Base-by-base conservation (phyloP, 1,140 invertebrate species). In the Mesaphorura yosii region DNA sequence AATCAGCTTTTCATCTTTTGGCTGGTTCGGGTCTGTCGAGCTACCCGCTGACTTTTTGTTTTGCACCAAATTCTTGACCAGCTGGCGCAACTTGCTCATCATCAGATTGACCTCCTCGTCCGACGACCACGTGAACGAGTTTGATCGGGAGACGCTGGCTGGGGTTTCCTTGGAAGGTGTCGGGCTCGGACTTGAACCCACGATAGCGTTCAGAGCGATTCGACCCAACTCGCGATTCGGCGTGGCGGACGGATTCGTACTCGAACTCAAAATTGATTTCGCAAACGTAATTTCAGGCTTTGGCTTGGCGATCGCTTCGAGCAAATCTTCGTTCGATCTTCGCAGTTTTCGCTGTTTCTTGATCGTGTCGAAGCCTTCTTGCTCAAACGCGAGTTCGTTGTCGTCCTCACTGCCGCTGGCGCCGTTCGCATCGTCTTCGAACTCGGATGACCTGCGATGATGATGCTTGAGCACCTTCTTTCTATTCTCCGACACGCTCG, bases 81-180 rank as follows among this genome's bases (percentile, higher is more conserved):
- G 88, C 59, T 88, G 84, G 3, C 86, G 73, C 84, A 91, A 88
- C 71, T 89, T 90, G 10, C 82, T 86, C 87, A 92, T 90, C 87
- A 92, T 91, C 7, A 90, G 68, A 68, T 92, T 92, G 1, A 88
- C 90, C 70, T 90, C 88, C 66, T 91, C 87, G 65, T 91, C 87
- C 0, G 86, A 89, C 39, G 85, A 88, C 87, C 87, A 90, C 64
- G 48, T 56, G 25, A 59, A 59, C 40, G 48, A 50, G 27, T 50
- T 50, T 12, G 31, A 38, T 10, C 48, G 48, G 12, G 46, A 48
- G 15, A 48, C 46, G 10, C 7, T 46, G 19, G 29, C 23, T 46
- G 7, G 12, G 6, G 19, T 48, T 6, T 25, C 5, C 28, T 48
- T 48, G 5, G 10, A 5, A 31, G 46, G 46, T 48, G 28, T n/a